These are phyloP conservation scores for Nymphalis c-album DNA, from an alignment of 2,888 invertebrate species.

Conservation along the genomic window DNA sequence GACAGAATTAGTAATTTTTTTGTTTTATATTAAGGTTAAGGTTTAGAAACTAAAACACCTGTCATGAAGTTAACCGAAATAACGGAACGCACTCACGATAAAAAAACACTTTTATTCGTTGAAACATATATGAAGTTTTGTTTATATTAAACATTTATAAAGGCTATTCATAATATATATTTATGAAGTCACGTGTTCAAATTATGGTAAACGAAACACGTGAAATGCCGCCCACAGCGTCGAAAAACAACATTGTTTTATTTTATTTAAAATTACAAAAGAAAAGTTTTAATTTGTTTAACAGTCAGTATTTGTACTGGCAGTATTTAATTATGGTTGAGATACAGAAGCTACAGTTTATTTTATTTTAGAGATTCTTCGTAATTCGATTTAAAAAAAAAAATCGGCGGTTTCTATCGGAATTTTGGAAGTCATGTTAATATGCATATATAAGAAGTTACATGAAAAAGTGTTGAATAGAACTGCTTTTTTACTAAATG, in stretches of 20 bases:
- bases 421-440: too few relatives aligned
- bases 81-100: not conserved
- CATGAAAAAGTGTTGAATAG: too few relatives aligned
- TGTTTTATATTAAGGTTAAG: too few relatives aligned
- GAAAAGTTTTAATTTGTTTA: not conserved
- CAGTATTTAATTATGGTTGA: too few relatives aligned
- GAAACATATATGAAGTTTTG: slow-evolving; percentile 12
- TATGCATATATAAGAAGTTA: too few relatives aligned
- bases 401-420: too few relatives aligned
- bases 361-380: too few relatives aligned
- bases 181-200: slow-evolving; percentile 25
- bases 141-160: slow-evolving; percentile 26
- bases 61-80: not conserved
- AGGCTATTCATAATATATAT: slow-evolving; percentile 26
- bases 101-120: not conserved
- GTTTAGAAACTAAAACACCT: not conserved
- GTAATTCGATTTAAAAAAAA: too few relatives aligned
- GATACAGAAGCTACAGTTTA: too few relatives aligned
- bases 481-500: too few relatives aligned
- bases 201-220: slow-evolving; percentile 10
- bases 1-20: too few relatives aligned
- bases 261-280: not conserved
- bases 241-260: not conserved
- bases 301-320: too few relatives aligned
- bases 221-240: not conserved